Evolutionary conservation across 2,113 vertebrate species (phyloP), one percentile per base, ranked within the genome.

Genomic region (Neolamprologus kungweensis): DNA sequence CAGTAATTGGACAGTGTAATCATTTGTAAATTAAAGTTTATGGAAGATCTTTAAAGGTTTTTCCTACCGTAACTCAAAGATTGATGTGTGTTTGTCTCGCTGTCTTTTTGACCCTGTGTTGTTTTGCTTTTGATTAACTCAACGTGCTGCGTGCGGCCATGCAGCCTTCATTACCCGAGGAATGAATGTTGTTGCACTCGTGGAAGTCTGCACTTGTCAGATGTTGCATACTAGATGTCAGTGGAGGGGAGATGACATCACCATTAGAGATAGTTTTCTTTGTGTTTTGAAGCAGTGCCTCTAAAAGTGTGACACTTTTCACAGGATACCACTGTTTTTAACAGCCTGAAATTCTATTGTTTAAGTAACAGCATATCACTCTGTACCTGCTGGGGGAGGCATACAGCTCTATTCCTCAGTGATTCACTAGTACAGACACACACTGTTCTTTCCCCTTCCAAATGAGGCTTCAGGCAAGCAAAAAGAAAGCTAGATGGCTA

Each of bases 181-280:
- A 87, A 90, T 91, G 91, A 82, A 5, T 86, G 85, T 89, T 85
- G 9, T 73, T 65, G 79, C 82, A 17, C 58, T 28, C 10, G 4
- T 40, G 68, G 47, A 51, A 16, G 78, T 23, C 85, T 81, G 68
- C 84, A 79, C 82, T n/a, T 35, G 53, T n/a, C 85, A 83, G 81
- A 55, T 2, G 45, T 84, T 11, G 55, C 82, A 6, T 9, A n/a
- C 78, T 63, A 47, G 9, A 83, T 80, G 31, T 86, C 63, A 42
- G 73, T 10, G 26, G 47, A 45, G 14, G 57, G 78, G 31, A 17
- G 45, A 80, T 89, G 86, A 90, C 88, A 87, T 90, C 91, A 91
- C 55, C 85, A 28, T 81, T 50, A 53, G 51, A 85, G 57, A 81
- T 60, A 1, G 37, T 50, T 75, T 81, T 54, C n/a, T 79, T 42